These are phyloP conservation scores for Enteromius radiatus DNA, from an alignment of 2,797 vertebrate genomes.

Conservation along the genomic window DNA sequence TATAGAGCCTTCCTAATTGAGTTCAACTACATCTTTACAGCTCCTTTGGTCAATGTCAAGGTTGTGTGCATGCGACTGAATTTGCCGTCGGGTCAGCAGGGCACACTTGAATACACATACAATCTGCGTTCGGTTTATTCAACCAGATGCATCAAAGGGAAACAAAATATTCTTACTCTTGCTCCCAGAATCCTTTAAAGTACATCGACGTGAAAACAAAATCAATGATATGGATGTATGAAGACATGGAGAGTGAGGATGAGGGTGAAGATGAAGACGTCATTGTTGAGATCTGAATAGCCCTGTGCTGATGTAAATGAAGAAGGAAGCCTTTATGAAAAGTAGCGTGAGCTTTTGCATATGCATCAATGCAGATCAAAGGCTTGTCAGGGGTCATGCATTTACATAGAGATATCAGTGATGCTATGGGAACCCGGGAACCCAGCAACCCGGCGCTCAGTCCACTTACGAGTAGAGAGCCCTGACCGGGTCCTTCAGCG, in stretches of 20 bases:
- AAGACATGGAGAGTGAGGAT: slow-evolving; percentile 71
- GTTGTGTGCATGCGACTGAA: slow-evolving; percentile 52
- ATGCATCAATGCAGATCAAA: slow-evolving; percentile 90
- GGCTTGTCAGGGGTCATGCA: slow-evolving; percentile 76
- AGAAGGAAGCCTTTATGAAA: slow-evolving; percentile 83
- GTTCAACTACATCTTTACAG: slow-evolving; percentile 65
- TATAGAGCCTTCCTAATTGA: slow-evolving; percentile 69
- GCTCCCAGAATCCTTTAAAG: slow-evolving; percentile 41
- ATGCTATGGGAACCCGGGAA: slow-evolving; percentile 80
- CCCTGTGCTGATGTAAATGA: slow-evolving; percentile 87
- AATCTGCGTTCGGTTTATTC: slow-evolving; percentile 6
- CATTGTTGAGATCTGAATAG: slow-evolving; percentile 86
- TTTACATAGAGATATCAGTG: slow-evolving; percentile 83
- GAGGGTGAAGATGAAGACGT: slow-evolving; percentile 62
- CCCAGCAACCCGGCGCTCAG: slow-evolving; percentile 65
- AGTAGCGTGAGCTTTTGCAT: slow-evolving; percentile 78
- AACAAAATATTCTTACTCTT: slow-evolving; percentile 11
- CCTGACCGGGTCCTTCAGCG: slow-evolving; percentile 75
- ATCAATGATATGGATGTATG: slow-evolving; percentile 75
- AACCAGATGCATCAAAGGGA: slow-evolving; percentile 17
- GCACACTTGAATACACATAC: not conserved
- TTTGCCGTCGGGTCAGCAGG: not conserved
- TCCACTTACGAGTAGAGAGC: slow-evolving; percentile 72
- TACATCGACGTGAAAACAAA: slow-evolving; percentile 57
- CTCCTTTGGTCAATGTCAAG: slow-evolving; percentile 65